phyloP scores from a whole-genome alignment of 1,140 invertebrate genomes.

The Copidosoma floridanum region DNA sequence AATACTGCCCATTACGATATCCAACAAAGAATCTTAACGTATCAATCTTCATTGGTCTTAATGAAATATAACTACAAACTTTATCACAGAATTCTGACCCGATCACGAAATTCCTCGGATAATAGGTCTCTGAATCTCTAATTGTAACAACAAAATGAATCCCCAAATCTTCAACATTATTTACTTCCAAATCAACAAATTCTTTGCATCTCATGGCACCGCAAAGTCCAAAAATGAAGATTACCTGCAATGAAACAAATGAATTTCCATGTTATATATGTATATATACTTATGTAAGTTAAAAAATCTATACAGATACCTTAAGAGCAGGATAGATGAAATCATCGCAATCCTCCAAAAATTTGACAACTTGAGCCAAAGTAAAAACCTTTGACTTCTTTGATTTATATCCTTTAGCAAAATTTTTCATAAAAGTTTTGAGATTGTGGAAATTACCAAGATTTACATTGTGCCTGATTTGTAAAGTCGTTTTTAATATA shows the following conservation, averaged over 20 bases:
- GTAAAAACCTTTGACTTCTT: conserved; percentile 26
- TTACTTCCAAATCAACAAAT: neutral
- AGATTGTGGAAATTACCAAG: conserved; percentile 10
- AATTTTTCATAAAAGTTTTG: conserved; percentile 14
- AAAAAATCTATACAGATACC: conserved; percentile 14
- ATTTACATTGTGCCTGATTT: conserved; percentile 8
- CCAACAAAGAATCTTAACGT: neutral
- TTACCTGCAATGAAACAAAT: neutral
- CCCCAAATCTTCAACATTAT: neutral
- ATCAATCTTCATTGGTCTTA: neutral
- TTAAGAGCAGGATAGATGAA: conserved; percentile 18
- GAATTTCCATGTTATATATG: neutral
- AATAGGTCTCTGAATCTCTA: neutral
- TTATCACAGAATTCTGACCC: neutral
- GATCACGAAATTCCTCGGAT: neutral
- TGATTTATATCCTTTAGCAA: conserved; percentile 14
- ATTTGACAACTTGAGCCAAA: neutral
- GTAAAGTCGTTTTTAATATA: conserved; percentile 23
- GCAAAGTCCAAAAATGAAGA: neutral
- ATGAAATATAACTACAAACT: neutral
- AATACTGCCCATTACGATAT: neutral
- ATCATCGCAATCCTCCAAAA: conserved; percentile 17
- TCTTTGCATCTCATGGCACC: neutral
- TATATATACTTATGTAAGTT: neutral
- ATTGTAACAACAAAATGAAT: neutral